These are phyloP conservation scores for Allophyes oxyacanthae DNA, from an alignment of 2,888 invertebrate genomes.

Conservation along the genomic window DNA sequence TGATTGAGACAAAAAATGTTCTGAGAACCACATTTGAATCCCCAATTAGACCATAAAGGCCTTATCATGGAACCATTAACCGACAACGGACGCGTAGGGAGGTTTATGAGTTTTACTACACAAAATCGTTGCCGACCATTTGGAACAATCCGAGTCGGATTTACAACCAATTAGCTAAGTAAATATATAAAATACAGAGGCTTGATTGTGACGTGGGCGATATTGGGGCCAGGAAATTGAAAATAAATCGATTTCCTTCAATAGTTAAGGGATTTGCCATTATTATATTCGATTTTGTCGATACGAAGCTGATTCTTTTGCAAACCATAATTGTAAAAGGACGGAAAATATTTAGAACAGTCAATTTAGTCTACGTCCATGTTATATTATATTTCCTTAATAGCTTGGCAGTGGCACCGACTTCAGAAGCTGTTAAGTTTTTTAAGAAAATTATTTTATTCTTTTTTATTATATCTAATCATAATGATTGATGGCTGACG, in stretches of 20 bases:
- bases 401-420: no score
- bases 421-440: no score
- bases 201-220: slow-evolving; percentile 69
- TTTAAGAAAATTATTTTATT: no score
- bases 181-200: slow-evolving; percentile 74
- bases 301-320: no score
- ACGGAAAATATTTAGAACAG: no score
- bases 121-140: slow-evolving; percentile 84
- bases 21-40: slow-evolving; percentile 70
- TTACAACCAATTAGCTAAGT: slow-evolving; percentile 87
- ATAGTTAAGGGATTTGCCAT: not conserved
- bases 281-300: no score
- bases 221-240: slow-evolving; percentile 63
- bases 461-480: no score
- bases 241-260: slow-evolving; percentile 20
- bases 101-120: slow-evolving; percentile 88
- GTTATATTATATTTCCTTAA: no score
- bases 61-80: slow-evolving; percentile 86
- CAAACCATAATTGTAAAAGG: no score
- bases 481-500: slow-evolving; percentile 60
- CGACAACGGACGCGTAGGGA: slow-evolving; percentile 80
- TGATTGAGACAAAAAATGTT: slow-evolving; percentile 77
- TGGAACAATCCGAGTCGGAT: slow-evolving; percentile 81
- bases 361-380: no score
- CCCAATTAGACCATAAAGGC: slow-evolving; percentile 85